These are phyloP conservation scores for Basileuterus tristriatus DNA, from an alignment of 2,797 vertebrate species.

Conservation along the genomic window DNA sequence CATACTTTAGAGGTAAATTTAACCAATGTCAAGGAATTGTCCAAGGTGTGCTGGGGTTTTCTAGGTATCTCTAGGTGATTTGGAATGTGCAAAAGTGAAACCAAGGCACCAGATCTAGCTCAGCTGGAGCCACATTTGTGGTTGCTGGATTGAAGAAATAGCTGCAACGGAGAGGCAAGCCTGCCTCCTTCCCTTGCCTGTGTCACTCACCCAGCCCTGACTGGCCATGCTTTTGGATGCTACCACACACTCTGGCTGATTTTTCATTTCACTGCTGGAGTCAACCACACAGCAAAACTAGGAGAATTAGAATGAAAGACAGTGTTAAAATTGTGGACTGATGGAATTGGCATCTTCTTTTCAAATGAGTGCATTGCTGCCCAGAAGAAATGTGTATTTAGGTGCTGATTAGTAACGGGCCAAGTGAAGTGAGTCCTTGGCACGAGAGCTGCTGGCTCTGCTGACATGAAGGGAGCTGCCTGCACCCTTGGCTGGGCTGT, in stretches of 20 bases:
- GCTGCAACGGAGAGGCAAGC: not conserved
- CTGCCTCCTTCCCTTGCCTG: not conserved
- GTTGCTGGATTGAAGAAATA: not conserved
- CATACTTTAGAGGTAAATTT: not conserved
- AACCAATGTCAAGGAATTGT: not conserved
- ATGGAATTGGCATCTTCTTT: not conserved
- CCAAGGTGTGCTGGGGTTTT: not conserved
- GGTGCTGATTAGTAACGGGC: not conserved
- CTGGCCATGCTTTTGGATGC: fast-evolving
- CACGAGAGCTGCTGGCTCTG: not conserved
- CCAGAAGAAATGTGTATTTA: not conserved
- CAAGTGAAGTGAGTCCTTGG: not conserved
- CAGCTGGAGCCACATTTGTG: not conserved
- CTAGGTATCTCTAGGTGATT: not conserved
- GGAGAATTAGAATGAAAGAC: not conserved
- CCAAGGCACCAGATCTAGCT: not conserved
- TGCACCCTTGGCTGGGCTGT: not conserved
- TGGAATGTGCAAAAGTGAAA: not conserved
- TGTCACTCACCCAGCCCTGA: fast-evolving
- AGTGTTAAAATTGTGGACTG: not conserved
- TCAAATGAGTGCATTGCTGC: not conserved
- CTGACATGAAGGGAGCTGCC: not conserved
- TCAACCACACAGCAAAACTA: not conserved
- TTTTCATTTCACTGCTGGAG: not conserved
- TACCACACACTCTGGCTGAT: fast-evolving